These are phyloP conservation scores for Mormoops blainvillei DNA, from an alignment of 2,113 vertebrate genomes.

Conservation along the genomic window DNA sequence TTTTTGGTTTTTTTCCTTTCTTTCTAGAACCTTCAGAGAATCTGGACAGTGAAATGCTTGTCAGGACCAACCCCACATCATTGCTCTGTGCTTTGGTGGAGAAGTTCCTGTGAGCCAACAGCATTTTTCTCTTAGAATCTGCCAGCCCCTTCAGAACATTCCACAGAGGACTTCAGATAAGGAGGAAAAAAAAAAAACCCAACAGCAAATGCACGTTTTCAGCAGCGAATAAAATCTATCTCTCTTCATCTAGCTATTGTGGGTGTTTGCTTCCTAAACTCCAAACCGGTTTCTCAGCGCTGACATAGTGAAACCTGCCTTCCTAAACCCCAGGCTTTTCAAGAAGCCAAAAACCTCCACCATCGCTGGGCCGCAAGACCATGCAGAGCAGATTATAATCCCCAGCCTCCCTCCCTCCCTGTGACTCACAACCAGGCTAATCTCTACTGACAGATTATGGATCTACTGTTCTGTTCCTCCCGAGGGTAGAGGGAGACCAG, in stretches of 20 bases:
- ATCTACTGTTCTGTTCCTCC: not conserved
- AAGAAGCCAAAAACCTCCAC: not conserved
- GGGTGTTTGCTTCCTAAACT: not conserved
- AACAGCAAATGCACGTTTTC: not conserved
- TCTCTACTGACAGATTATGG: not conserved
- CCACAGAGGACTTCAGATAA: not conserved
- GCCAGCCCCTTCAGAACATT: not conserved
- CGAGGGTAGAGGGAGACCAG: not conserved
- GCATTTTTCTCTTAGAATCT: not conserved
- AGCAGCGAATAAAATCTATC: not conserved
- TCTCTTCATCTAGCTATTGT: not conserved
- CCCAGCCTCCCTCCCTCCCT: not conserved
- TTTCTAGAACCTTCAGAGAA: not conserved
- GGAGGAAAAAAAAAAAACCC: rapidly evolving
- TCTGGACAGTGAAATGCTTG: not conserved
- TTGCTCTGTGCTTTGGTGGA: not conserved
- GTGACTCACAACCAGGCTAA: not conserved
- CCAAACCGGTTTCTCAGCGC: not conserved
- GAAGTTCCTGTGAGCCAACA: not conserved
- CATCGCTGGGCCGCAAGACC: not conserved
- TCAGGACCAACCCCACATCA: not conserved
- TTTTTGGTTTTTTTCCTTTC: not conserved
- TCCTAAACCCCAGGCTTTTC: not conserved
- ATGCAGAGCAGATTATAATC: not conserved
- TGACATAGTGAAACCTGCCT: slow-evolving; percentile 11